Conservation (phyloP, 2,888 invertebrate species). For the Seira musarum region DNA sequence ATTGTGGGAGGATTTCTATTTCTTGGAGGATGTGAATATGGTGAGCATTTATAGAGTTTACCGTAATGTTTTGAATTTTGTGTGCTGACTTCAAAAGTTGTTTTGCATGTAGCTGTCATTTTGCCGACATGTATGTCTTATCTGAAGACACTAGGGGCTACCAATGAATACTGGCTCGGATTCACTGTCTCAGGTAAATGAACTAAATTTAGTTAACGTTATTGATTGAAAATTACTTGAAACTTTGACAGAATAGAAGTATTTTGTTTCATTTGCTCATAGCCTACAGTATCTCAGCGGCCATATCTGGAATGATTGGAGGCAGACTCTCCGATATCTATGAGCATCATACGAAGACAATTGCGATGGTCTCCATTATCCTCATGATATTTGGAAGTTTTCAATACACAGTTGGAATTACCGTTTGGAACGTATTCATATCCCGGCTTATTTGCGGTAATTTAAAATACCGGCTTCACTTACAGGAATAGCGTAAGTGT, state of each 20-base stretch:
- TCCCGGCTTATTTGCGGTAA: constrained; percentile 73
- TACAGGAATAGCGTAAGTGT: too few relatives aligned
- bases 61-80: too few relatives aligned
- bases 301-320: constrained; percentile 72
- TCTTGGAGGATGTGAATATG: constrained; percentile 73
- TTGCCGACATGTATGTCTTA: constrained; percentile 74
- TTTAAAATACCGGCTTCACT: too few relatives aligned
- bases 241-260: not conserved
- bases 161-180: constrained; percentile 72
- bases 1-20: constrained; percentile 70
- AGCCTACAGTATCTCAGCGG: constrained; percentile 73
- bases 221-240: constrained; percentile 10
- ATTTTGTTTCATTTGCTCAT: constrained; percentile 50
- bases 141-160: constrained; percentile 71
- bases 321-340: constrained; percentile 72
- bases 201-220: constrained; percentile 1
- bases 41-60: too few relatives aligned
- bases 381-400: constrained; percentile 72
- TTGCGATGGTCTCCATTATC: constrained; percentile 71
- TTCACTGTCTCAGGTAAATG: constrained; percentile 71
- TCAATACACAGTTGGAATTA: constrained; percentile 73
- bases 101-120: constrained; percentile 72
- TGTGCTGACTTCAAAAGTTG: not conserved
- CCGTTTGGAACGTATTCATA: constrained; percentile 72
- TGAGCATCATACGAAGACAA: constrained; percentile 68